Evolutionary conservation across 2,113 vertebrate species (phyloP).

Genomic region (Dicaeum eximium): DNA sequence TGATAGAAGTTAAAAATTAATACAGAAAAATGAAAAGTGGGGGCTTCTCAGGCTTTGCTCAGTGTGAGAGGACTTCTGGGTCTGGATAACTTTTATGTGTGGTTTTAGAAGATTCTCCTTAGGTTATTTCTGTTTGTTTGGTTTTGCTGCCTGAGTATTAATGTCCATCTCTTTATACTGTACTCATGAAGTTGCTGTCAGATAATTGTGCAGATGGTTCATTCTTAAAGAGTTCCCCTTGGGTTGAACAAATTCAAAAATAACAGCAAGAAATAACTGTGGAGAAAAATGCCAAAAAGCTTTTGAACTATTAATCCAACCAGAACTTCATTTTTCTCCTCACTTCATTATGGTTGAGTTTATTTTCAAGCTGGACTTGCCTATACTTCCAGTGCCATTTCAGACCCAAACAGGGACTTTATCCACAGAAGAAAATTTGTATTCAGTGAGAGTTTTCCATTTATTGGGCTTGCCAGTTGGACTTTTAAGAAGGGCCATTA

Average conservation of each 20-base stretch:
- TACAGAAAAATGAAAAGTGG: not conserved
- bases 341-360: not conserved
- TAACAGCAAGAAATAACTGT: not conserved
- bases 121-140: not conserved
- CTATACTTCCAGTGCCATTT: not conserved
- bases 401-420: not conserved
- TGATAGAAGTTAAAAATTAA: not conserved
- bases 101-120: not conserved
- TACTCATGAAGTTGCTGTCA: not conserved
- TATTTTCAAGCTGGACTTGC: not conserved
- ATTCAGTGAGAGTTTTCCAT: not conserved
- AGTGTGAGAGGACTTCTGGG: not conserved
- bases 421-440: not conserved
- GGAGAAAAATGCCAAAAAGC: constrained; percentile 4
- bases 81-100: constrained; percentile 25
- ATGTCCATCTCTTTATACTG: constrained; percentile 27
- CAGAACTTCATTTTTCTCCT: not conserved
- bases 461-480: not conserved
- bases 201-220: constrained; percentile 1
- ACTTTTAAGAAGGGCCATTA: constrained; percentile 24
- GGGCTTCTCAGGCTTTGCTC: not conserved
- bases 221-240: constrained; percentile 12
- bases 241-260: not conserved
- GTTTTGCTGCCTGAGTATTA: constrained; percentile 32
- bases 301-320: not conserved